Percentiles rank a stretch among this genome's conserved stretches.
Conservation (phyloP, 2,888 invertebrate genomes). For the Apodemia mormo region DNA sequence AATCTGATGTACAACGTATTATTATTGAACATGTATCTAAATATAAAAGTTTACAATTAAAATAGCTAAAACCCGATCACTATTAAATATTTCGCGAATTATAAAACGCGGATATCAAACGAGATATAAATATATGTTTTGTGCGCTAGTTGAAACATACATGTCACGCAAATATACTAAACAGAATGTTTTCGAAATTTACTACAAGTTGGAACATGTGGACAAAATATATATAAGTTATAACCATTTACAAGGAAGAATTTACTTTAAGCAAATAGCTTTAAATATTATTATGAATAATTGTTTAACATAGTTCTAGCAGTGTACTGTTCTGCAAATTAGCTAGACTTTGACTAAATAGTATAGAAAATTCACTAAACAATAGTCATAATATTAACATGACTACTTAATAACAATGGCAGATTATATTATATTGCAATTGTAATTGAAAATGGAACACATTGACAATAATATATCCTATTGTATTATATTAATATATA, state of each 20-base stretch:
- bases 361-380: conserved; percentile 38
- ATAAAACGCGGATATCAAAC: conserved; percentile 6
- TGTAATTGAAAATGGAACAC: conserved; percentile 66
- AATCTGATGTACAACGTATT: conserved; percentile 50
- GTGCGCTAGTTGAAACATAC: conserved; percentile 2
- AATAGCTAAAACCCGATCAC: conserved; percentile 43
- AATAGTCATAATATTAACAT: conserved; percentile 35
- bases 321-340: conserved; percentile 40
- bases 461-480: conserved; percentile 51
- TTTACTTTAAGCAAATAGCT: background rate
- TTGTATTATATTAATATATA: conserved; percentile 13
- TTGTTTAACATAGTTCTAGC: conserved; percentile 19
- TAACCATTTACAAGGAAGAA: conserved; percentile 11
- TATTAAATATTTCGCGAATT: conserved; percentile 5
- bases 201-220: background rate
- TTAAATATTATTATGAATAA: background rate
- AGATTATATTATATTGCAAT: conserved; percentile 61
- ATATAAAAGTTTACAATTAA: conserved; percentile 31
- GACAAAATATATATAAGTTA: background rate
- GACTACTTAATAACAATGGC: conserved; percentile 57
- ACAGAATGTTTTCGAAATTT: background rate
- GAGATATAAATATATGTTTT: background rate
- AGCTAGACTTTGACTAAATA: conserved; percentile 48
- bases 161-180: background rate
- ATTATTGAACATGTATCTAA: conserved; percentile 40